Conservation (phyloP, 2,113 vertebrate species). For the Chauna torquata region DNA sequence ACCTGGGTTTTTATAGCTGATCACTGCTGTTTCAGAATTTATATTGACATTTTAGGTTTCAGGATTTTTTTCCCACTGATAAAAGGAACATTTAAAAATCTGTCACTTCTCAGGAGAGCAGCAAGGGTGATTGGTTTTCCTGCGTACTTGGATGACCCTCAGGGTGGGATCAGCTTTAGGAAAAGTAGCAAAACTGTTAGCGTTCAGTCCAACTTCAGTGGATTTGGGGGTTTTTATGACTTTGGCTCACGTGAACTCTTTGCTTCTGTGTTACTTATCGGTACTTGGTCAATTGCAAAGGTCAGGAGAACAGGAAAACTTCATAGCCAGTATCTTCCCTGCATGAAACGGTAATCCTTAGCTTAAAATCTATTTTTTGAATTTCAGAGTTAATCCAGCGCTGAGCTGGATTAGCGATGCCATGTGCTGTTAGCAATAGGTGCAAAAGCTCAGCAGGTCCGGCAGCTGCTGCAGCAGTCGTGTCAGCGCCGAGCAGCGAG, state of each 20-base stretch:
- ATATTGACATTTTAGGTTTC: accelerated
- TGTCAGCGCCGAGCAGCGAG: not conserved
- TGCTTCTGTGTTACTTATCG: not conserved
- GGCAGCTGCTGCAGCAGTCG: not conserved
- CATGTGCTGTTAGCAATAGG: not conserved
- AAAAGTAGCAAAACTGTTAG: not conserved
- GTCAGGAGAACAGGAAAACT: not conserved
- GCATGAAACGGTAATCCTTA: not conserved
- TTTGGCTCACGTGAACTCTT: accelerated
- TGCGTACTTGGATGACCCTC: accelerated
- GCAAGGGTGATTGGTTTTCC: not conserved
- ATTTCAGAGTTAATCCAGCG: not conserved
- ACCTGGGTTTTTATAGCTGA: not conserved
- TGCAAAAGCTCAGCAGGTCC: accelerated
- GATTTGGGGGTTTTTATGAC: not conserved
- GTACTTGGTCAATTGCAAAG: not conserved
- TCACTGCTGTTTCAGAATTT: not conserved
- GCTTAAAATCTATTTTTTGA: constrained; percentile 57
- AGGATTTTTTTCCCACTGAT: not conserved
- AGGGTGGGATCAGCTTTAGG: not conserved
- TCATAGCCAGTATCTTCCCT: accelerated
- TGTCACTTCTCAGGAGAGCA: accelerated
- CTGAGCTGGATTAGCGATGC: not conserved
- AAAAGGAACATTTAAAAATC: not conserved
- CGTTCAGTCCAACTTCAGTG: not conserved